Base-by-base conservation (phyloP, 1,140 invertebrate genomes). In the Cheumatopsyche charites region DNA sequence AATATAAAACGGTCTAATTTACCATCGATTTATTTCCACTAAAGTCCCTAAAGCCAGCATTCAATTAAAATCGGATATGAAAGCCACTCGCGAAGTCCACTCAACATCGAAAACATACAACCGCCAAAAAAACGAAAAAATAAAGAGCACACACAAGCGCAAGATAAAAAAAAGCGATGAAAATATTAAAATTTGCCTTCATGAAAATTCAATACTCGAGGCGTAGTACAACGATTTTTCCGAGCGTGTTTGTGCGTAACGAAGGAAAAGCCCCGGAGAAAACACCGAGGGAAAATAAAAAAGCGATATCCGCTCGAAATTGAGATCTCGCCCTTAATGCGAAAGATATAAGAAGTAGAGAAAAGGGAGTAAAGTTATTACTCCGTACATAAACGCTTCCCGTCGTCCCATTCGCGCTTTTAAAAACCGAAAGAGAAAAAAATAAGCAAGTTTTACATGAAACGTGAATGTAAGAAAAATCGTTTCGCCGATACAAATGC, bases 261-360 rank as follows among this genome's bases (percentile, higher is more conserved):
- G 55, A 58, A 58, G 55, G 21, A 63, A 63, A 63, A 42, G 23
- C 21, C 26, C 42, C 29, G 62, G 29, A 63, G 52, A 63, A 63
- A 63, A 42, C 25, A 15, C 12, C 13, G 36, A 63, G 62, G 42
- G 42, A 42, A 63, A 42, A 63, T 58, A 47, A 66, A 66, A 66
- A 66, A 26, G 43, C 63, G 63, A 66, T 66, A 66, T 47, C 63
- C 63, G 63, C 63, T 29, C 41, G 41, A 47, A 66, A 66, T 66
- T 66, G 63, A 66, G 43, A 66, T 47, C 41, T 66, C 63, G 41
- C 17, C 19, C 63, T 66, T 47, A 66, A 47, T 47, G 63, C 63
- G 63, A 45, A 66, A 66, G 63, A 66, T 66, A 47, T 66, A 66
- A 66, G 63, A 66, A 66, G 63, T 66, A 63, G 29, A 23, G 62